A percentile compares a stretch with the other conserved stretches of the same genome.
Evolutionary conservation across 2,797 vertebrate species (phyloP).

Genomic region (Sciurus carolinensis): DNA sequence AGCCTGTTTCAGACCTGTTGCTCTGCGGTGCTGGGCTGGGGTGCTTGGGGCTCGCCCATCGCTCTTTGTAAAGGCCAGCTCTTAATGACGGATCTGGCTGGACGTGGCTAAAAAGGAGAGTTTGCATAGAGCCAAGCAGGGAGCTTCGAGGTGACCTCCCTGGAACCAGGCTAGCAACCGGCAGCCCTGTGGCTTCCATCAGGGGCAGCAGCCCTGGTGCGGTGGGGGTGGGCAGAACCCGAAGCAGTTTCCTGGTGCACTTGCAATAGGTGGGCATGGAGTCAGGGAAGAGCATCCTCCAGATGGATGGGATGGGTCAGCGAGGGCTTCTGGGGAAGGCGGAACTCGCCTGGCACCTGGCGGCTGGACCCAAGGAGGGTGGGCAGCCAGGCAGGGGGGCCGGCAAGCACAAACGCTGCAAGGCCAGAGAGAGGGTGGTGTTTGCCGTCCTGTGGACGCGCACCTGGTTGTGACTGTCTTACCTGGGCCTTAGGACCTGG

Average conservation of each 20-base stretch:
- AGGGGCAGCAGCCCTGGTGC: background rate
- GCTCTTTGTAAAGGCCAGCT: background rate
- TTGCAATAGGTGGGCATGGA: background rate
- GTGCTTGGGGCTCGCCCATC: background rate
- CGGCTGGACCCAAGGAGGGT: background rate
- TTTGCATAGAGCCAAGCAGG: background rate
- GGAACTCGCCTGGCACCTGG: background rate
- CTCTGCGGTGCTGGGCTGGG: background rate
- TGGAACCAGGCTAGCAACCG: conserved; percentile 1
- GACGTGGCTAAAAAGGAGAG: background rate
- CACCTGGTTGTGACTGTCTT: background rate
- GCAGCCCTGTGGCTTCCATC: background rate
- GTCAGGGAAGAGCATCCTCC: no score
- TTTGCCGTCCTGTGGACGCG: no score
- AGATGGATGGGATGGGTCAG: background rate
- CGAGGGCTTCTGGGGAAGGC: background rate
- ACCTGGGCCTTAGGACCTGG: background rate
- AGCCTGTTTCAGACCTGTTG: background rate
- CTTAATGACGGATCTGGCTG: background rate
- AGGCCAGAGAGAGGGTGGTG: background rate
- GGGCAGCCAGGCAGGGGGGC: no score
- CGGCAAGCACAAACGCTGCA: no score
- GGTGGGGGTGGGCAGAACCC: background rate
- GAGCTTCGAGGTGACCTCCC: background rate
- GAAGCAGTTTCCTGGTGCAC: background rate